Percentiles rank a stretch among this genome's conserved stretches.
Evolutionary conservation across 1,140 invertebrate species (phyloP).

Genomic region (Drosophila chauvacae): DNA sequence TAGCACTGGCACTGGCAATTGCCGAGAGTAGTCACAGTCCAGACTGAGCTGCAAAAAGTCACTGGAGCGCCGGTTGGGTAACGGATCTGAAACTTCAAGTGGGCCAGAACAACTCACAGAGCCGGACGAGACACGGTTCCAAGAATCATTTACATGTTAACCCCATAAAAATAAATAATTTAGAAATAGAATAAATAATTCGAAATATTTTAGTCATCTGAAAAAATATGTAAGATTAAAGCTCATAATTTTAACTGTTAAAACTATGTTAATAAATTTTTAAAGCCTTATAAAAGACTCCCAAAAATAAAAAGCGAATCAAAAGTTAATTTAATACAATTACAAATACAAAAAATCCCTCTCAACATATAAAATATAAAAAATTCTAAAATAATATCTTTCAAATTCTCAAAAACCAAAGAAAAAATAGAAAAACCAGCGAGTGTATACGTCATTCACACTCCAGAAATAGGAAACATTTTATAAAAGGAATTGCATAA

Average conservation of each 20-base stretch:
- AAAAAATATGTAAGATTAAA: neutral
- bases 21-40: slow-evolving; percentile 62
- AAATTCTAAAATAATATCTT: neutral
- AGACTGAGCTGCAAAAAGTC: slow-evolving; percentile 44
- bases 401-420: neutral
- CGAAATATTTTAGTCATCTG: neutral
- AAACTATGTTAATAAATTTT: neutral
- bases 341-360: too few species aligned
- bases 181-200: neutral
- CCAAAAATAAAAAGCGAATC: neutral
- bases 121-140: neutral
- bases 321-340: neutral
- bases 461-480: slow-evolving; percentile 67
- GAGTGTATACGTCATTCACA: neutral
- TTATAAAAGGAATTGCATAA: slow-evolving; percentile 79
- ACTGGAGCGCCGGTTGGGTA: slow-evolving; percentile 31
- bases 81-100: slow-evolving; percentile 55
- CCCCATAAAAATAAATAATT: too few species aligned
- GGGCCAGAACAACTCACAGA: neutral
- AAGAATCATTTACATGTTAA: neutral
- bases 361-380: neutral
- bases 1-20: slow-evolving; percentile 53
- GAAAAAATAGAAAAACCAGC: neutral
- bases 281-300: too few species aligned
- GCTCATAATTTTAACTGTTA: neutral